A percentile compares a stretch with the other conserved stretches of the same genome.
These are phyloP conservation scores for Leptinotarsa rubiginosa DNA, from an alignment of 2,888 invertebrate genomes.

Conservation along the genomic window DNA sequence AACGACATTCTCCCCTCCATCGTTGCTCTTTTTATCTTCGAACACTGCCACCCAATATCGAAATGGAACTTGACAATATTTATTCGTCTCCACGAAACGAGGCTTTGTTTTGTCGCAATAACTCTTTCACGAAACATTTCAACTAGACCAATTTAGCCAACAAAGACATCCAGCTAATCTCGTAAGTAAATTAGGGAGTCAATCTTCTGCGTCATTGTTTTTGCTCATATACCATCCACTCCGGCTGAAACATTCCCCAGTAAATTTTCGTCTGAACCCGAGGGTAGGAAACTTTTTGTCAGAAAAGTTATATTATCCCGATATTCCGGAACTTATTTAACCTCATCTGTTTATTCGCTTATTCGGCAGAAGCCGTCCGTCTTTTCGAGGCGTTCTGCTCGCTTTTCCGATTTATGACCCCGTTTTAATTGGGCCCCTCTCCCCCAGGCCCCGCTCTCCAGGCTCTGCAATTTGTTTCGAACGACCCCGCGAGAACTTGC, in stretches of 20 bases:
- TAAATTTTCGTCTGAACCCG: constrained; percentile 53
- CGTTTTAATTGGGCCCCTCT: constrained; percentile 63
- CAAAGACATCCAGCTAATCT: constrained; percentile 48
- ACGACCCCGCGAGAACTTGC: constrained; percentile 55
- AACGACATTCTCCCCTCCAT: neutral
- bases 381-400: constrained; percentile 55
- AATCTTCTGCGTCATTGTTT: constrained; percentile 59
- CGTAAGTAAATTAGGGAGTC: constrained; percentile 54
- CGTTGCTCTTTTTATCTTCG: neutral
- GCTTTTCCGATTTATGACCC: constrained; percentile 61
- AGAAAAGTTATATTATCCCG: constrained; percentile 55
- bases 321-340: constrained; percentile 59
- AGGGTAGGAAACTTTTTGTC: constrained; percentile 56
- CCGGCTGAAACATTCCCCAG: constrained; percentile 46
- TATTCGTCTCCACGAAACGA: constrained; percentile 3
- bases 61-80: constrained; percentile 3
- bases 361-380: constrained; percentile 61
- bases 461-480: constrained; percentile 58
- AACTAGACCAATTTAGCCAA: constrained; percentile 49
- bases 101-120: constrained; percentile 42
- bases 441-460: constrained; percentile 44
- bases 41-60: constrained; percentile 9
- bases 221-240: constrained; percentile 53
- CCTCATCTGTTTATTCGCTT: constrained; percentile 61
- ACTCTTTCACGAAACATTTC: constrained; percentile 55